phyloP scores from a whole-genome alignment of 2,797 vertebrate species.

The Leptodactylus fallax region DNA sequence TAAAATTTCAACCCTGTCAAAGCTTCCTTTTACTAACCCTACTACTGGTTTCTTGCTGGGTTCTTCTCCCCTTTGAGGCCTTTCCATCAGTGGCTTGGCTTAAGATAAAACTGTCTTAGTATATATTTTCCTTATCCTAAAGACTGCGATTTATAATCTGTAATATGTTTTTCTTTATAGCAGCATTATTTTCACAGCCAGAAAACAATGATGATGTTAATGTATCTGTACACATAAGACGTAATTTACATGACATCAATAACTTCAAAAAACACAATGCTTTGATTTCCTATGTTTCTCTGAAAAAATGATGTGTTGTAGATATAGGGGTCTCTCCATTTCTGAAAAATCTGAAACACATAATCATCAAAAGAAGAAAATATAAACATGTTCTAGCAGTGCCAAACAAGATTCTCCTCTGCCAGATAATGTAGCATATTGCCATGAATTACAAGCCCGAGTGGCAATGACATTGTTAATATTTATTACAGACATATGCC shows the following conservation, averaged over 20 bases:
- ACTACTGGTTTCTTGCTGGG: not conserved
- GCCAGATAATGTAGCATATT: conserved; percentile 42
- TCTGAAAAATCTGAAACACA: conserved; percentile 47
- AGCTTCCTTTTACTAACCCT: too few relatives aligned
- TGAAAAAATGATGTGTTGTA: conserved; percentile 26
- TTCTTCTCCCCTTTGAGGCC: not conserved
- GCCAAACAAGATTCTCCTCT: conserved; percentile 27
- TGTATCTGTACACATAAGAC: conserved; percentile 9
- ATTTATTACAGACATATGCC: conserved; percentile 66
- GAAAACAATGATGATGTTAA: conserved; percentile 15
- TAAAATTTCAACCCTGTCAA: too few relatives aligned
- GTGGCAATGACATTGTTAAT: conserved; percentile 64
- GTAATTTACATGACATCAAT: conserved; percentile 46
- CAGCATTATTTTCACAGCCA: not conserved
- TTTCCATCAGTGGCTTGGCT: not conserved
- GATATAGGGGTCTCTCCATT: conserved; percentile 28
- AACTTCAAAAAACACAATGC: conserved; percentile 28
- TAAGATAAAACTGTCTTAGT: not conserved
- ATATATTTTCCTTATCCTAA: not conserved
- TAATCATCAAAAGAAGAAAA: conserved; percentile 47
- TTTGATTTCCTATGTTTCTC: conserved; percentile 46
- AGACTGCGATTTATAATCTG: not conserved
- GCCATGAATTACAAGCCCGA: conserved; percentile 58
- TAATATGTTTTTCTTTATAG: not conserved
- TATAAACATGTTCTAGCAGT: conserved; percentile 39